Evolutionary conservation across 1,140 invertebrate species (phyloP).

Genomic region (Lasioglossum albipes): DNA sequence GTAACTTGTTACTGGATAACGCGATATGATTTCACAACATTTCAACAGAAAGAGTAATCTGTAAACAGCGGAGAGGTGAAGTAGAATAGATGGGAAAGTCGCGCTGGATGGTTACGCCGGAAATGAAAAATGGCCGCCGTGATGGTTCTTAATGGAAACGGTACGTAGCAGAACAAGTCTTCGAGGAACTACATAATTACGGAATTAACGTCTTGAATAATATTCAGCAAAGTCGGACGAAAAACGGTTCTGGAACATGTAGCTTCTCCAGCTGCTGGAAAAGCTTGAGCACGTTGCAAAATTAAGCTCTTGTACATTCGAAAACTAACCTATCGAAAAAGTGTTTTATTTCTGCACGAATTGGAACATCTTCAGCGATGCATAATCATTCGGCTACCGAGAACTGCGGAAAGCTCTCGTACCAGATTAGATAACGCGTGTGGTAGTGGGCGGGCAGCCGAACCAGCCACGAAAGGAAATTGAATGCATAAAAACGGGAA

Average conservation of each 20-base stretch:
- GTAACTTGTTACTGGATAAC: neutral
- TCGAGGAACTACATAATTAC: slow-evolving; percentile 10
- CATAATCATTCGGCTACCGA: neutral
- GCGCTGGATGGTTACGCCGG: neutral
- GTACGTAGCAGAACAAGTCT: neutral
- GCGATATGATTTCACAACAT: neutral
- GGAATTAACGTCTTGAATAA: neutral
- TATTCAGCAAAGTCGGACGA: neutral
- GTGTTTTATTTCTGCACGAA: no score
- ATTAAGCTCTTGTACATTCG: no score
- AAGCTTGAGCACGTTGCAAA: neutral
- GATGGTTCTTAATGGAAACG: slow-evolving; percentile 12
- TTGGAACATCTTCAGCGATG: no score
- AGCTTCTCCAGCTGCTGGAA: neutral
- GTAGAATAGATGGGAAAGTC: neutral
- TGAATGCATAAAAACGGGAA: neutral
- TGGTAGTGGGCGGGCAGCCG: neutral
- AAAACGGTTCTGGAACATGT: neutral
- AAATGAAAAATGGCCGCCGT: neutral
- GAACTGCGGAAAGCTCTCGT: neutral
- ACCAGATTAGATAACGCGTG: neutral
- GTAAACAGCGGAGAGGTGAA: neutral
- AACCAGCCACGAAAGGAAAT: neutral
- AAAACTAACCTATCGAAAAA: no score
- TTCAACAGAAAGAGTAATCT: neutral